Conservation (phyloP, 2,113 vertebrate species). For the Gymnarchus niloticus region DNA sequence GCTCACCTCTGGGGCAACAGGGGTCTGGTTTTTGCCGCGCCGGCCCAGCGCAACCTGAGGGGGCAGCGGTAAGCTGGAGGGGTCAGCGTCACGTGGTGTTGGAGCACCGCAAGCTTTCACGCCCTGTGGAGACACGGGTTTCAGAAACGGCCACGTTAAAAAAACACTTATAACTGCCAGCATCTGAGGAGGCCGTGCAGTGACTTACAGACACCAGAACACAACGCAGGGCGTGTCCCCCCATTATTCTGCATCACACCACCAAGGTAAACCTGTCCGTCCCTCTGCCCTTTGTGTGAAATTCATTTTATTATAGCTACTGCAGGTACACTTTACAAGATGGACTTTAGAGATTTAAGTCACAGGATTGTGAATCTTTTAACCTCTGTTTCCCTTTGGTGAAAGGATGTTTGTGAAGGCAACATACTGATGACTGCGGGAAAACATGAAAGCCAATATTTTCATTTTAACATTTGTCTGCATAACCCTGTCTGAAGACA, state of each 20-base stretch:
- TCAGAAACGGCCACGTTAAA: background rate
- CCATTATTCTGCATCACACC: background rate
- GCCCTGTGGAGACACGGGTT: constrained; percentile 23
- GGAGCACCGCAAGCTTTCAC: constrained; percentile 33
- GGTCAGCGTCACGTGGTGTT: constrained; percentile 43
- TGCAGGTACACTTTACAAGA: background rate
- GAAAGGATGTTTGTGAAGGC: background rate
- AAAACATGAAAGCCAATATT: background rate
- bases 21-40: constrained; percentile 67
- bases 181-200: background rate
- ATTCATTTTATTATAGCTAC: no score
- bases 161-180: no score
- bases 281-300: background rate
- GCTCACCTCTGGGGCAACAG: constrained; percentile 77
- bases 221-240: background rate
- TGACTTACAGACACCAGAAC: background rate
- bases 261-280: background rate
- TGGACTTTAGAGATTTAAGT: background rate
- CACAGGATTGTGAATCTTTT: background rate
- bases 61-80: constrained; percentile 58
- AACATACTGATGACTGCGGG: background rate
- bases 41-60: constrained; percentile 53
- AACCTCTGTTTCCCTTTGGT: background rate
- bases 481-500: background rate
- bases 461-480: background rate